Evolutionary conservation across 2,113 vertebrate species (phyloP).

Genomic region (Tor tambroides): DNA sequence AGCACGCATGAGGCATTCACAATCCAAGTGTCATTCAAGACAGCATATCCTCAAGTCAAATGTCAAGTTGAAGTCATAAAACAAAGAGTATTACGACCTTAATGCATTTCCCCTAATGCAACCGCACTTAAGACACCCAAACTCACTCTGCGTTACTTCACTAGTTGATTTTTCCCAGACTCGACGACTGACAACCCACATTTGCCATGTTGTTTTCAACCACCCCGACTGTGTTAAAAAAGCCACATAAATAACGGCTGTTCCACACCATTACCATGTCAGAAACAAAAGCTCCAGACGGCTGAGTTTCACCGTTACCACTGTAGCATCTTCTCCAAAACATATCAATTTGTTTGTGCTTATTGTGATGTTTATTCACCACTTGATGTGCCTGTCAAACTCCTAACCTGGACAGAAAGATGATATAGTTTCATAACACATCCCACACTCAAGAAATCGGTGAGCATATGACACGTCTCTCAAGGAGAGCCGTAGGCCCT

Average conservation of each 20-base stretch:
- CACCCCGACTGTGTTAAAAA: background rate
- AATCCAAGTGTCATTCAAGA: background rate
- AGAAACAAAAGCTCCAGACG: background rate
- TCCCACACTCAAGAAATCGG: background rate
- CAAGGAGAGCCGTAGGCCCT: background rate
- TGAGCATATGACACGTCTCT: background rate
- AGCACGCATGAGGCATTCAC: background rate
- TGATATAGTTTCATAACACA: background rate
- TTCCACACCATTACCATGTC: conserved; percentile 8
- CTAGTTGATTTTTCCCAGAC: background rate
- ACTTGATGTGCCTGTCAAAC: background rate
- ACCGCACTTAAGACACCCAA: background rate
- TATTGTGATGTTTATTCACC: background rate
- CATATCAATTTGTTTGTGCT: background rate
- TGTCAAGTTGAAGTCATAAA: background rate
- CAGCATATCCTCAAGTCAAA: background rate
- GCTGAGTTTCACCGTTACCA: background rate
- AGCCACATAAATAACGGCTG: background rate
- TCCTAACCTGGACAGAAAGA: background rate
- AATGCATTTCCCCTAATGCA: background rate
- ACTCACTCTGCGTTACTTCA: background rate
- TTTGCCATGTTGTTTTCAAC: conserved; percentile 8
- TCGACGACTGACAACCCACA: background rate
- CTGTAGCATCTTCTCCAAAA: background rate
- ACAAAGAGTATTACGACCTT: background rate